Base-by-base conservation (phyloP, 35 echinoderm and acorn worm species). In the Chiridota heheva region DNA sequence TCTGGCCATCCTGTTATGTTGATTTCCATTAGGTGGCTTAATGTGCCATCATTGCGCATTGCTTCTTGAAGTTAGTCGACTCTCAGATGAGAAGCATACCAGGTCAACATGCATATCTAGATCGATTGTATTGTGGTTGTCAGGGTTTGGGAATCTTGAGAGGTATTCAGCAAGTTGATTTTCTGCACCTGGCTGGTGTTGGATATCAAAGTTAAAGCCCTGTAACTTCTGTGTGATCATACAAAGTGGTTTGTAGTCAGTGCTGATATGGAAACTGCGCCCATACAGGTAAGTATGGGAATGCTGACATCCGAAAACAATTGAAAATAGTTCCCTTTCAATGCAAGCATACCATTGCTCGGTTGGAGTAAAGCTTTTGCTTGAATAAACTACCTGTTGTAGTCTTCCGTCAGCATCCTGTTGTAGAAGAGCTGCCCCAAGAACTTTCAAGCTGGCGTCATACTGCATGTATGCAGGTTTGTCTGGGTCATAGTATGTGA, bases 1-100 rank as follows among this genome's bases (percentile, higher is more conserved):
- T 84, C 68, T 42, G 81, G 81, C 81, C 81, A 84, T 2, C 67
- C 81, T 37, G 27, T 59, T 7, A 72, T 42, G 49, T 72, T 84
- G 28, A 72, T 30, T 16, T 72, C 35, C 13, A 35, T 69, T 12
- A 83, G 34, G 2, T 53, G 63, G 26, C 36, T 67, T 18, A 83
- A 45, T 16, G 70, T 26, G 15, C 15, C 13, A n/a, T n/a, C n/a
- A n/a, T n/a, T n/a, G n/a, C n/a, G n/a, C n/a, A n/a, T 41, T 41
- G 39, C 1, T 72, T 42, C 41, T 47, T 72, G 24, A 41, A 41
- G 24, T 41, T 72, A n/a, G n/a, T n/a, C n/a, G n/a, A n/a, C n/a
- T n/a, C n/a, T n/a, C n/a, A n/a, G n/a, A n/a, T n/a, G n/a, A n/a
- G n/a, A n/a, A n/a, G n/a, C n/a, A n/a, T n/a, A n/a, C n/a, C n/a